These are phyloP conservation scores for Coptotermes formosanus DNA, from an alignment of 1,140 invertebrate species.

Conservation along the genomic window DNA sequence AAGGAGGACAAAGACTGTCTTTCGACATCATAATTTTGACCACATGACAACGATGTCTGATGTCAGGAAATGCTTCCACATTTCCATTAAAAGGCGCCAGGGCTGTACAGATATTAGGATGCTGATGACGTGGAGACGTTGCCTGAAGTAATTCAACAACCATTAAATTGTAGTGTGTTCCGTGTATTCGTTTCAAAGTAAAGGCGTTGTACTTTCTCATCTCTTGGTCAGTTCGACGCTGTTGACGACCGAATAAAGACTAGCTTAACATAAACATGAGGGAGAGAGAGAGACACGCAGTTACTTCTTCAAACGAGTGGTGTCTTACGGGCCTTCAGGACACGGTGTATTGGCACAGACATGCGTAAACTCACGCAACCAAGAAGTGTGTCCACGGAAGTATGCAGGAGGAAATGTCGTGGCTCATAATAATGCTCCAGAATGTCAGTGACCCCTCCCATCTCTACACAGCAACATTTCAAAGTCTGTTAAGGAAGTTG, in stretches of 20 bases:
- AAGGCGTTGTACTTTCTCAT: neutral
- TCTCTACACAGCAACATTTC: no score
- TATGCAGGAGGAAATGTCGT: neutral
- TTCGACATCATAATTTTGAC: no score
- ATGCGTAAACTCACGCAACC: constrained; percentile 10
- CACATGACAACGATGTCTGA: no score
- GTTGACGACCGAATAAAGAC: no score
- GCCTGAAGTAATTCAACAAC: neutral
- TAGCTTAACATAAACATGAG: no score
- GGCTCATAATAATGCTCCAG: neutral
- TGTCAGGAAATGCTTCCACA: neutral
- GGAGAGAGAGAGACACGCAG: no score
- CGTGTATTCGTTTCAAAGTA: neutral
- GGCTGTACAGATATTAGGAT: neutral
- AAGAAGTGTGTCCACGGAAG: neutral
- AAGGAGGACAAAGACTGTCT: no score
- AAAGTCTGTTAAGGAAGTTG: no score
- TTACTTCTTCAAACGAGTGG: neutral
- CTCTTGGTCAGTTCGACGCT: neutral
- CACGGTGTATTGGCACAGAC: neutral
- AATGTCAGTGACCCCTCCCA: constrained; percentile 9
- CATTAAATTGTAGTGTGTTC: neutral
- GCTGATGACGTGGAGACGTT: neutral
- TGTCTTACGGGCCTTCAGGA: neutral
- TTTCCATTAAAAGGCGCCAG: neutral